Conservation (phyloP, 35 echinoderm and acorn worm species). For the Diadema setosum region DNA sequence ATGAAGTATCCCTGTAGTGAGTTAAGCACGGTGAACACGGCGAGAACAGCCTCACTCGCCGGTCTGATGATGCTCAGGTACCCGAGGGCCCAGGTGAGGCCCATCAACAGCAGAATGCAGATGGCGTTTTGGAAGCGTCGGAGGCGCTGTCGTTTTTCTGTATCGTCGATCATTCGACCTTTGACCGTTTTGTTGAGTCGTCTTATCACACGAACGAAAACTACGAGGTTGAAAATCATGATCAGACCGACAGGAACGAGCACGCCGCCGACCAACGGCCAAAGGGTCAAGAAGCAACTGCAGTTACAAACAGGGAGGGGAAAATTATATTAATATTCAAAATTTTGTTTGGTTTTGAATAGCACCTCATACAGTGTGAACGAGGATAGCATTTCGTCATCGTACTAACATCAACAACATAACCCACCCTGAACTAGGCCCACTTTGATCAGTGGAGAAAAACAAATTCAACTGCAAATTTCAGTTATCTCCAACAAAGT, state of each 20-base stretch:
- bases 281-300: not conserved
- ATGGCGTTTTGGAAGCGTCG: conserved; percentile 1
- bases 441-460: too few relatives aligned
- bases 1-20: conserved; percentile 18
- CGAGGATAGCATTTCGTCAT: too few relatives aligned
- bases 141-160: not conserved
- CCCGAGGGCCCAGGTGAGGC: not conserved
- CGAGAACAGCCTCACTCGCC: not conserved
- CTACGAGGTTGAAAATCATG: not conserved
- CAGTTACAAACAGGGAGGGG: too few relatives aligned
- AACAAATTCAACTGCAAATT: too few relatives aligned
- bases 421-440: too few relatives aligned
- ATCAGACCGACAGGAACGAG: conserved; percentile 11
- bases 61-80: not conserved
- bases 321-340: not conserved
- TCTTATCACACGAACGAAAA: not conserved
- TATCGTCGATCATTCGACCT: not conserved
- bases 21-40: not conserved
- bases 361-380: too few relatives aligned
- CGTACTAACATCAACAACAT: too few relatives aligned
- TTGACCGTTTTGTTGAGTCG: not conserved
- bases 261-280: conserved; percentile 8
- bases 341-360: too few relatives aligned
- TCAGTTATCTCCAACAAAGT: too few relatives aligned
- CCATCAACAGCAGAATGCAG: conserved; percentile 8